A percentile compares a stretch with the other conserved stretches of the same genome.
Conservation (phyloP, 2,797 vertebrate genomes). For the Glyptemys insculpta region DNA sequence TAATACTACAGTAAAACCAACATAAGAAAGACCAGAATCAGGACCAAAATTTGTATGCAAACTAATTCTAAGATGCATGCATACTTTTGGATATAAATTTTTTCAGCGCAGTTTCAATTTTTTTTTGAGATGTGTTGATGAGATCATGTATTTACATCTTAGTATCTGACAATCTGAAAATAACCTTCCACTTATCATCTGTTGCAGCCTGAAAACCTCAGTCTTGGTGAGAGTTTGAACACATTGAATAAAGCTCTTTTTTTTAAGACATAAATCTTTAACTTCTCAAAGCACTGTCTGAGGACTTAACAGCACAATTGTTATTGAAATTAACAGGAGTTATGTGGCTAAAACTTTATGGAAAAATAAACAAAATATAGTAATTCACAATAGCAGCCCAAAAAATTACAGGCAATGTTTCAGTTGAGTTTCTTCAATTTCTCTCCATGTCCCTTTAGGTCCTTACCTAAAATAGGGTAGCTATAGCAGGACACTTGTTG, state of each 20-base stretch:
- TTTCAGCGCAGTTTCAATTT: background rate
- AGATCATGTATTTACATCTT: background rate
- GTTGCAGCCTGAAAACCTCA: background rate
- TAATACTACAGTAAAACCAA: background rate
- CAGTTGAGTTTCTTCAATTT: accelerated
- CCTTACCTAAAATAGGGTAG: background rate
- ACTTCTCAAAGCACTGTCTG: background rate
- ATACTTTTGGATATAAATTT: background rate
- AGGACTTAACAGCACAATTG: background rate
- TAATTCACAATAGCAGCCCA: accelerated
- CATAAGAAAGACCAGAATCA: background rate
- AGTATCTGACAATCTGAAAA: background rate
- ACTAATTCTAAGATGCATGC: background rate
- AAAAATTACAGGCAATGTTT: background rate
- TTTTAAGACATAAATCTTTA: background rate
- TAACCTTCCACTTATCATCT: background rate
- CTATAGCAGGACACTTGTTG: background rate
- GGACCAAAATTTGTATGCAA: background rate
- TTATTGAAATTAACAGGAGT: background rate
- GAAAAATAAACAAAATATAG: background rate
- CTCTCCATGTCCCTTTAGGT: background rate
- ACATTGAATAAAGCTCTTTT: background rate
- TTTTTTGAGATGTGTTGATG: background rate
- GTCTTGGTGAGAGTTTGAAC: background rate
- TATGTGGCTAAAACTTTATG: background rate